A percentile compares a stretch with the other conserved stretches of the same genome.
Conservation (phyloP, 2,797 vertebrate species). For the Coranthus polyacanthus region DNA sequence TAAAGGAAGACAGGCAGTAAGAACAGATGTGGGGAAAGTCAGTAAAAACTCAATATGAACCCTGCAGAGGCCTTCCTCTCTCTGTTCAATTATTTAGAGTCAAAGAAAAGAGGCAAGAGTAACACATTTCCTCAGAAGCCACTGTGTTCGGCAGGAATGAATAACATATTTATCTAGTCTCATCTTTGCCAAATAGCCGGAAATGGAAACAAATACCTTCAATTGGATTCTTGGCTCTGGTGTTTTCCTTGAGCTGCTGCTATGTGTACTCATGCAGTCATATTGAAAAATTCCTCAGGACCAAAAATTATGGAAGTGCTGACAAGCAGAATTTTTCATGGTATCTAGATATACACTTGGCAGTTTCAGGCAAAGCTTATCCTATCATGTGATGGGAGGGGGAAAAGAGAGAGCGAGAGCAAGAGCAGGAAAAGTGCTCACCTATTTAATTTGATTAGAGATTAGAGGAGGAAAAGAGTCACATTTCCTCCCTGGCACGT, state of each 20-base stretch:
- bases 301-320: conserved; percentile 65
- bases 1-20: conserved; percentile 64
- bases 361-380: conserved; percentile 69
- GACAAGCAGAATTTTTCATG: conserved; percentile 69
- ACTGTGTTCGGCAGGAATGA: conserved; percentile 71
- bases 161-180: conserved; percentile 84
- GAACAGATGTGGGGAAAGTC: conserved; percentile 77
- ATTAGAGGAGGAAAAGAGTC: conserved; percentile 80
- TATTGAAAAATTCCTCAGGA: conserved; percentile 71
- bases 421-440: conserved; percentile 62
- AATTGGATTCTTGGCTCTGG: conserved; percentile 71
- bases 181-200: conserved; percentile 81
- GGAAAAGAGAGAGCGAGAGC: conserved; percentile 15
- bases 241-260: conserved; percentile 62
- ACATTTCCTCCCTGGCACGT: conserved; percentile 78
- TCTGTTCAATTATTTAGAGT: conserved; percentile 88
- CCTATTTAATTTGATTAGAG: conserved; percentile 87
- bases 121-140: conserved; percentile 80
- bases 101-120: conserved; percentile 76
- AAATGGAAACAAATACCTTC: conserved; percentile 84
- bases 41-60: conserved; percentile 82
- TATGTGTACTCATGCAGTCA: conserved; percentile 53
- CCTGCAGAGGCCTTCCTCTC: conserved; percentile 81
- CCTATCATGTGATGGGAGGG: conserved; percentile 56
- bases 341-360: conserved; percentile 66